A percentile compares a stretch with the other conserved stretches of the same genome.
Evolutionary conservation across 2,113 vertebrate species (phyloP).

Genomic region (Syrmaticus mikado): DNA sequence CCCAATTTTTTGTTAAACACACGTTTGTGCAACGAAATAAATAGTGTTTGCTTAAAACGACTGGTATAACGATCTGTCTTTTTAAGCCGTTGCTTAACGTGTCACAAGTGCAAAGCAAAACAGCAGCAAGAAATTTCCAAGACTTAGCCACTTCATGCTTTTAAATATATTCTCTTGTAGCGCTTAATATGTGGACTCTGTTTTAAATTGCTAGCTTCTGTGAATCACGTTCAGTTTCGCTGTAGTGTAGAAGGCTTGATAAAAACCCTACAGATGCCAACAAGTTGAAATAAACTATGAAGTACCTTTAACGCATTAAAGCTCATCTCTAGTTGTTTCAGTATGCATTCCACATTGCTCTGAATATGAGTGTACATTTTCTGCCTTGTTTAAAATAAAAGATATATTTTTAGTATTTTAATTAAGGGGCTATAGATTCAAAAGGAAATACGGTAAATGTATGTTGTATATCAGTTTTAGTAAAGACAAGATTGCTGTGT

Average conservation of each 20-base stretch:
- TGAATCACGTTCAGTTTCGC: neutral
- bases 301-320: neutral
- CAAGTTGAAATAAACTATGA: neutral
- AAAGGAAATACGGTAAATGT: constrained; percentile 44
- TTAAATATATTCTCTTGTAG: constrained; percentile 10
- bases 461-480: constrained; percentile 44
- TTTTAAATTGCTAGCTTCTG: constrained; percentile 31
- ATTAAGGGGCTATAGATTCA: constrained; percentile 43
- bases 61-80: too few relatives aligned
- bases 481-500: constrained; percentile 31
- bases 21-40: too few relatives aligned
- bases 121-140: constrained; percentile 75
- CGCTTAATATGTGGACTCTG: constrained; percentile 35
- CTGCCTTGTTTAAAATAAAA: neutral
- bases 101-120: constrained; percentile 64
- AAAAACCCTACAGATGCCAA: neutral
- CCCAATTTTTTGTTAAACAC: too few relatives aligned
- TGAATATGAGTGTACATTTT: neutral
- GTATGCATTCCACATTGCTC: constrained; percentile 18
- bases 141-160: constrained; percentile 72
- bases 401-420: neutral
- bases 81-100: constrained; percentile 46
- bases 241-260: neutral
- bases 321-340: neutral
- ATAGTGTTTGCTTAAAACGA: too few relatives aligned